Base-by-base conservation (phyloP, 1,140 invertebrate genomes). In the Caenorhabditis briggsae region DNA sequence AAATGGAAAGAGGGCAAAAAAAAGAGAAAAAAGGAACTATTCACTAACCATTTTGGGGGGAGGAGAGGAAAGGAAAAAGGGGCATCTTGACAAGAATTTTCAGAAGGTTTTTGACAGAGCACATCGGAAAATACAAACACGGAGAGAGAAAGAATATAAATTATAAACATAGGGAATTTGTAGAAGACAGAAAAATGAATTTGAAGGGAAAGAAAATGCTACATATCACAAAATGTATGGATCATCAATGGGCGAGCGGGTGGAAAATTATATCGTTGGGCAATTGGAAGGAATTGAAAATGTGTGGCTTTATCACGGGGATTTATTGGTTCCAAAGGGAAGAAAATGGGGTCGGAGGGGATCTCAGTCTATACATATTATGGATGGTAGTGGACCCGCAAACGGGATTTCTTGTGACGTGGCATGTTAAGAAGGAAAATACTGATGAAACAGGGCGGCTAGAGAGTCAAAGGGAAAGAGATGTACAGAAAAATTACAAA, bases 321-420 rank as follows among this genome's bases (percentile, higher is more conserved):
- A 61, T 61, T 61, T 33, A 33, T 23, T 78, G 46, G 5, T 53
- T 53, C 50, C 50, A 78, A 78, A 50, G n/a, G 43, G 12, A 41
- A 12, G 50, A 20, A 46, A 25, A 16, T 5, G 33, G 70, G 70
- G 50, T 46, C 46, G 70, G 50, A 46, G 70, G 64, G 43, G 70
- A 78, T 78, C 70, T 78, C 70, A 78, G 70, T 78, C 70, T 78
- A 46, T 78, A 78, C 70, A 78, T 78, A 50, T 50, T 78, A 50
- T 50, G 43, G 64, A 50, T 78, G 46, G 43, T 78, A 23, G 50
- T 78, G 11, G 12, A 78, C 70, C 70, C 70, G 70, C 46, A 23
- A 50, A 78, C 70, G 70, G 70, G 70, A 78, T 50, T n/a, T 65
- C 9, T 78, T 70, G 41, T 78, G 70, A 78, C 46, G 70, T 78